Percentiles rank a stretch among this genome's conserved stretches.
Conservation (phyloP, 2,113 vertebrate genomes). For the Rhizomys pruinosus region DNA sequence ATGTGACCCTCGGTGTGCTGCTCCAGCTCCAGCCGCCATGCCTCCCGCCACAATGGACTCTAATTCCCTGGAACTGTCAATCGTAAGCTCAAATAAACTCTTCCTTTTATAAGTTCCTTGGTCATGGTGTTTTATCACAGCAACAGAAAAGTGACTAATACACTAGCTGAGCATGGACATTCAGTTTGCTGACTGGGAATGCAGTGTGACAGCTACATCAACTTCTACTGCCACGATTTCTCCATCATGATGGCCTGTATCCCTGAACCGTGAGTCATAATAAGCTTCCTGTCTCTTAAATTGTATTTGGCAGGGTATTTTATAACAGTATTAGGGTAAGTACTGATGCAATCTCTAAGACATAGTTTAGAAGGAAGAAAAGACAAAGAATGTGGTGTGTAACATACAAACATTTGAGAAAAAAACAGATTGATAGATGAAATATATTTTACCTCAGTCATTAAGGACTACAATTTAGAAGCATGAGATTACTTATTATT, state of each 20-base stretch:
- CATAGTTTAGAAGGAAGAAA: background rate
- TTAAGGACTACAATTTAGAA: background rate
- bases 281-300: background rate
- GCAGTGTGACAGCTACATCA: background rate
- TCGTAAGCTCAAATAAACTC: no score
- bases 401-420: background rate
- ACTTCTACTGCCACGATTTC: background rate
- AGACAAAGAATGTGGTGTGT: background rate
- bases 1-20: no score
- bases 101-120: no score
- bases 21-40: no score
- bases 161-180: background rate
- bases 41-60: no score
- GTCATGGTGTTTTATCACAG: no score
- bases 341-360: background rate
- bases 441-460: background rate
- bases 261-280: background rate
- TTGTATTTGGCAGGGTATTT: background rate
- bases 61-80: no score
- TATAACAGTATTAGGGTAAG: background rate
- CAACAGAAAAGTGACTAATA: no score
- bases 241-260: background rate
- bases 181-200: no score
- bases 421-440: slow-evolving; percentile 9
- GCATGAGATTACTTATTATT: background rate